Conservation (phyloP, 2,113 vertebrate species). For the Alligator sinensis region DNA sequence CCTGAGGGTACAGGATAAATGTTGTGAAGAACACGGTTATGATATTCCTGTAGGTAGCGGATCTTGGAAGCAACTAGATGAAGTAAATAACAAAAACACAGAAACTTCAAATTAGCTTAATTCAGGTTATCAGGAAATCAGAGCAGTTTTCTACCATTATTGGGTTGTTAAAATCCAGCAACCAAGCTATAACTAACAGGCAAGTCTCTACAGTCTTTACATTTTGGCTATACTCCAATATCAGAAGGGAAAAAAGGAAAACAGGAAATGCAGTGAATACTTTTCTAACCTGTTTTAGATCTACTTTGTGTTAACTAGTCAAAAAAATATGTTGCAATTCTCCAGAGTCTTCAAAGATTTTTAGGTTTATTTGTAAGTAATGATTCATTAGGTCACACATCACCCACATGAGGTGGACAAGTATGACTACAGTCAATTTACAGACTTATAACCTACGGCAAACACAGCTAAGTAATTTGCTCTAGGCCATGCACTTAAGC, state of each 20-base stretch:
- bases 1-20: conserved; percentile 99
- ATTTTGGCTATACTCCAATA: background rate
- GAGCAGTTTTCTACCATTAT: background rate
- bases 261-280: background rate
- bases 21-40: conserved; percentile 99
- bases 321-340: background rate
- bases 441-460: conserved; percentile 15
- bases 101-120: conserved; percentile 64
- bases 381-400: conserved; percentile 32
- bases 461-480: background rate
- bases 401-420: conserved; percentile 1
- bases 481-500: background rate
- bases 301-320: background rate
- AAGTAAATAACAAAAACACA: conserved; percentile 81
- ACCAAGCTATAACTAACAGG: background rate
- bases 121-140: background rate
- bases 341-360: background rate
- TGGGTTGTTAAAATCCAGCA: background rate
- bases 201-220: background rate
- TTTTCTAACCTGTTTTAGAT: background rate
- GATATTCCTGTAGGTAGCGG: conserved; percentile 99
- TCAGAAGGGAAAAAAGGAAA: background rate
- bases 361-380: conserved; percentile 21
- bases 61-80: conserved; percentile 99
- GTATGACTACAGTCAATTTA: conserved; percentile 24